These are phyloP conservation scores for Amblyopsis hoosieri DNA, from an alignment of 2,797 vertebrate genomes.

Conservation along the genomic window DNA sequence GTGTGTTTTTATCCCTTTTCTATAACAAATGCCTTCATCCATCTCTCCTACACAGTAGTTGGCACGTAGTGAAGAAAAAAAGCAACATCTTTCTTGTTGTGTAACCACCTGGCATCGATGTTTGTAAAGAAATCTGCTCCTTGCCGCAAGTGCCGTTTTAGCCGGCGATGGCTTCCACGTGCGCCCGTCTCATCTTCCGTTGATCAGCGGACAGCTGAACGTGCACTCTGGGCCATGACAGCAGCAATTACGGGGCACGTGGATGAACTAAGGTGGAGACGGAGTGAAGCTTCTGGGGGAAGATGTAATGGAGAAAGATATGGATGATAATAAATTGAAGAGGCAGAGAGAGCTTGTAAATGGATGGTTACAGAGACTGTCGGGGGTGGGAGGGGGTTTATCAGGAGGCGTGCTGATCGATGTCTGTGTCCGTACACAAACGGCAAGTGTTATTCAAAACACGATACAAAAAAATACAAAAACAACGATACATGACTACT, in stretches of 20 bases:
- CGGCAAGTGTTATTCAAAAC: constrained; percentile 66
- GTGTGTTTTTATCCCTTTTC: constrained; percentile 12
- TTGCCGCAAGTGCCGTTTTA: constrained; percentile 17
- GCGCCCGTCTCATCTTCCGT: background rate
- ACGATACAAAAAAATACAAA: too few relatives aligned
- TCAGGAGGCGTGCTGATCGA: constrained; percentile 51
- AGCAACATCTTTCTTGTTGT: constrained; percentile 40
- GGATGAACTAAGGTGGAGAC: constrained; percentile 27
- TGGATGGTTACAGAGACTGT: constrained; percentile 35
- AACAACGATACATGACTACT: constrained; percentile 47
- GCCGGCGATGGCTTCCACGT: constrained; percentile 13
- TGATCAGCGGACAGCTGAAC: constrained; percentile 45
- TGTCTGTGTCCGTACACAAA: constrained; percentile 44
- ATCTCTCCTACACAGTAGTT: constrained; percentile 66
- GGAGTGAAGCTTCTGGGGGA: constrained; percentile 27
- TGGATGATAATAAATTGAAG: constrained; percentile 29
- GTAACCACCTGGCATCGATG: constrained; percentile 54
- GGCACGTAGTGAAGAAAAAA: constrained; percentile 27
- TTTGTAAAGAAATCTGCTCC: constrained; percentile 49
- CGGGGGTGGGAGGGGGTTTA: constrained; percentile 18
- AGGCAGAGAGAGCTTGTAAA: constrained; percentile 36
- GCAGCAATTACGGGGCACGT: constrained; percentile 30
- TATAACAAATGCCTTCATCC: constrained; percentile 53
- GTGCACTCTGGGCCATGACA: constrained; percentile 40
- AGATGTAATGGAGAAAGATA: constrained; percentile 19